These are phyloP conservation scores for Anguilla japonica DNA, from an alignment of 2,113 vertebrate species.

Conservation along the genomic window DNA sequence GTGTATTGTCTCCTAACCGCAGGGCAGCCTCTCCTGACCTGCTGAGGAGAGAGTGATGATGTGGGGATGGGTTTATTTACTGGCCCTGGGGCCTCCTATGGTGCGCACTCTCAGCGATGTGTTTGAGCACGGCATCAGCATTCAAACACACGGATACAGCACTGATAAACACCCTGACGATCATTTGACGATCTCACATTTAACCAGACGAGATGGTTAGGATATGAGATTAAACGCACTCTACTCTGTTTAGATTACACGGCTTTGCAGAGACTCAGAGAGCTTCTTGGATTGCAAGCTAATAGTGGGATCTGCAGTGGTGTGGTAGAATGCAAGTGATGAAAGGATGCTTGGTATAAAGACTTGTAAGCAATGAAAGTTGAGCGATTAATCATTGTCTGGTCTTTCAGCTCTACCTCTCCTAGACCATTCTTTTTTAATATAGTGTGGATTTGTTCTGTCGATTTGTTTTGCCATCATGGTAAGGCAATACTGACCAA, in stretches of 20 bases:
- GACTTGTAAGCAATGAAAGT: neutral
- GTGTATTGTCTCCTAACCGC: neutral
- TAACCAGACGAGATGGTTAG: constrained; percentile 31
- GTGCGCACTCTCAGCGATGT: constrained; percentile 50
- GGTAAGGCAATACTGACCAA: neutral
- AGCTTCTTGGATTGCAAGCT: neutral
- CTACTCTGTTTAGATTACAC: constrained; percentile 16
- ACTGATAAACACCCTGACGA: constrained; percentile 33
- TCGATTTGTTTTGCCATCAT: neutral
- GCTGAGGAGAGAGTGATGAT: constrained; percentile 13
- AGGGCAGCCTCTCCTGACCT: constrained; percentile 10
- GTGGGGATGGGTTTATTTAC: constrained; percentile 23
- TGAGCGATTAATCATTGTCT: neutral
- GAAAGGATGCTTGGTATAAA: neutral
- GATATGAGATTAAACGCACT: constrained; percentile 28
- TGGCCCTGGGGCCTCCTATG: neutral
- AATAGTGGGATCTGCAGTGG: neutral
- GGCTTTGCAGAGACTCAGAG: neutral
- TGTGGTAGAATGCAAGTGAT: neutral
- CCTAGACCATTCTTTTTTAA: neutral
- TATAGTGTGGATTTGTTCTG: neutral
- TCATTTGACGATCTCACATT: constrained; percentile 35
- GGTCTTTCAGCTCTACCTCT: neutral
- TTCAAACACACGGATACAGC: constrained; percentile 17
- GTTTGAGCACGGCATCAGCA: constrained; percentile 21